Percentiles rank a stretch among this genome's conserved stretches.
Evolutionary conservation across 1,140 invertebrate genomes (phyloP).

Genomic region (Brachionus plicatilis): DNA sequence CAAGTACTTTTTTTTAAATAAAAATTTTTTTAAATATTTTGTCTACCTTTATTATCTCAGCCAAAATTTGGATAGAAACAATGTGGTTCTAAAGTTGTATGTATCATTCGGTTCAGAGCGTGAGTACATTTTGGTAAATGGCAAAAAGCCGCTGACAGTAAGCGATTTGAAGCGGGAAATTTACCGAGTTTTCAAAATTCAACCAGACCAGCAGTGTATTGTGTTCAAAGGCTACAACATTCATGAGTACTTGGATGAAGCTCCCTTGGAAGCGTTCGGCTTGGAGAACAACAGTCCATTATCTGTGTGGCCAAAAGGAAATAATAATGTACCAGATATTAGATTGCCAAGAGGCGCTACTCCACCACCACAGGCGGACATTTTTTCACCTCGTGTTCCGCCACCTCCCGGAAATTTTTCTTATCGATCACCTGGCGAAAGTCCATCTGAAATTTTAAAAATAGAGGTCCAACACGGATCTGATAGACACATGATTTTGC

Average conservation of each 20-base stretch:
- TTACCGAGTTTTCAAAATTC: constrained; percentile 20
- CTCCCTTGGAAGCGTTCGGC: constrained; percentile 9
- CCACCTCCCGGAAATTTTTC: neutral
- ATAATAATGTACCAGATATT: neutral
- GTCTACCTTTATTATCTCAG: neutral
- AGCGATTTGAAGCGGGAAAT: constrained; percentile 22
- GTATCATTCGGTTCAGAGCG: constrained; percentile 21
- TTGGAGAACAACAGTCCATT: constrained; percentile 23
- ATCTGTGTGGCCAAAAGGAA: constrained; percentile 28
- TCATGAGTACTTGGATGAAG: neutral
- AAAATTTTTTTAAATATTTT: neutral
- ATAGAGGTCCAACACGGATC: constrained; percentile 33
- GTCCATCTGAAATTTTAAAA: constrained; percentile 13
- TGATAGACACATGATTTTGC: constrained; percentile 10
- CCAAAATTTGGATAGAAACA: constrained; percentile 8
- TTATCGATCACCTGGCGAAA: neutral
- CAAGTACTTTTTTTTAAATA: neutral
- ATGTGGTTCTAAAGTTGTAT: constrained; percentile 24
- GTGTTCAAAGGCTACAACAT: constrained; percentile 1
- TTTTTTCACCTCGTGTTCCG: constrained; percentile 12
- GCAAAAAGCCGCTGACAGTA: neutral
- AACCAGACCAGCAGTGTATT: constrained; percentile 10
- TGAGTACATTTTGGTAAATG: constrained; percentile 15
- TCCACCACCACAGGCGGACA: neutral
- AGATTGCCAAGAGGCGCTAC: neutral